Conservation (phyloP, 2,888 invertebrate genomes). For the Spodoptera picta region DNA sequence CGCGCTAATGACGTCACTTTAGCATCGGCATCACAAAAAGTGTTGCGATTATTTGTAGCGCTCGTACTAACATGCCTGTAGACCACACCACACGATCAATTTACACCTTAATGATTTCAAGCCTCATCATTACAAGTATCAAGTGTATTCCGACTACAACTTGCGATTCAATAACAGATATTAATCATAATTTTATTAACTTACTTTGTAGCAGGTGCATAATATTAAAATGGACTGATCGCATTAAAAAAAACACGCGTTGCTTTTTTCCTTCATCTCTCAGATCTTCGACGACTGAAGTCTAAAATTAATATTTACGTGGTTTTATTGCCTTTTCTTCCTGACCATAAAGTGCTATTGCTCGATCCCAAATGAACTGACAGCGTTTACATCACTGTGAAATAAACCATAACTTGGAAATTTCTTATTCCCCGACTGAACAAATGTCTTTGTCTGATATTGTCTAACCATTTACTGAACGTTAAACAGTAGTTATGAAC, state of each 20-base stretch:
- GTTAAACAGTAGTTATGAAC: conserved; percentile 46
- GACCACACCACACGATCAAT: conserved; percentile 46
- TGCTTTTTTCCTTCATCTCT: conserved; percentile 59
- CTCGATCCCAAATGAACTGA: conserved; percentile 62
- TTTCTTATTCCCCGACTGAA: conserved; percentile 27
- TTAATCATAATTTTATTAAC: conserved; percentile 55
- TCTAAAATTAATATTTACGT: conserved; percentile 69
- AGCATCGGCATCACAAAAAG: conserved; percentile 40
- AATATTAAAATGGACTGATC: conserved; percentile 50
- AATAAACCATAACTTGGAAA: conserved; percentile 48
- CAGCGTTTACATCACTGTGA: conserved; percentile 62
- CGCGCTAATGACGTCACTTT: conserved; percentile 54
- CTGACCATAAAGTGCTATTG: conserved; percentile 71
- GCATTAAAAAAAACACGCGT: conserved; percentile 57
- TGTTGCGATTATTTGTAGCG: conserved; percentile 49
- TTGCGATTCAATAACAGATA: conserved; percentile 39
- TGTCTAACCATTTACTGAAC: conserved; percentile 45
- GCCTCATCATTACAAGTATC: conserved; percentile 22
- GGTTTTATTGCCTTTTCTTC: conserved; percentile 76
- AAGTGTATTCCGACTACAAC: neutral
- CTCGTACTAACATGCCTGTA: conserved; percentile 19
- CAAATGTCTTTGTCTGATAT: conserved; percentile 43
- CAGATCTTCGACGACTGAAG: conserved; percentile 68
- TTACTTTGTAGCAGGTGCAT: conserved; percentile 50
- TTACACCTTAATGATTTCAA: conserved; percentile 27